A percentile compares a stretch with the other conserved stretches of the same genome.
These are phyloP conservation scores for Ginglymostoma cirratum DNA, from an alignment of 2,113 vertebrate species.

Conservation along the genomic window DNA sequence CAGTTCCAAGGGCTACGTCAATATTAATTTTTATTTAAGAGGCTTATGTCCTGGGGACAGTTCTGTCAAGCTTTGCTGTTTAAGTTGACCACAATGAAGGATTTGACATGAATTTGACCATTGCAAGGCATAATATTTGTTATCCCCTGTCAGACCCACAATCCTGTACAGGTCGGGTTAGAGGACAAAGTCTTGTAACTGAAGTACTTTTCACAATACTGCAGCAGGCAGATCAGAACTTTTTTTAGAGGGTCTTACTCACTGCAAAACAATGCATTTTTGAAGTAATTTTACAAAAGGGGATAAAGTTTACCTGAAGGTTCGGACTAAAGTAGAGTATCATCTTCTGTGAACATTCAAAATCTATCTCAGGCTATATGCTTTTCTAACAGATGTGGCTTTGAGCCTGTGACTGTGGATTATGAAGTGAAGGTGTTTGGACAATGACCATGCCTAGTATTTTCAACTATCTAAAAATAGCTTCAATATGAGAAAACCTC, in stretches of 20 bases:
- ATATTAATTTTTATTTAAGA: neutral
- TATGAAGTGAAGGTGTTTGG: neutral
- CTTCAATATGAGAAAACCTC: neutral
- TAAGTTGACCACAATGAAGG: neutral
- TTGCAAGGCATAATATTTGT: neutral
- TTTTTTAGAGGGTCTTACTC: neutral
- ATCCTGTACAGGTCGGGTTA: neutral
- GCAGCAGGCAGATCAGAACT: neutral
- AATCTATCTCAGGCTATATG: neutral
- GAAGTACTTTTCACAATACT: neutral
- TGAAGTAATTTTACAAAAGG: neutral
- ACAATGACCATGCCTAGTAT: neutral
- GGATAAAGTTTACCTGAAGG: neutral
- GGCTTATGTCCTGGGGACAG: neutral
- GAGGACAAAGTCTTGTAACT: neutral
- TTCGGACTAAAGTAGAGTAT: neutral
- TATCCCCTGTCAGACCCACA: neutral
- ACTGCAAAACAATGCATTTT: neutral
- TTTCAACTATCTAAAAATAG: neutral
- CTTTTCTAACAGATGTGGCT: neutral
- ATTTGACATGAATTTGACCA: neutral
- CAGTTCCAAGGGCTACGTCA: neutral
- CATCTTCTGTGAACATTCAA: neutral
- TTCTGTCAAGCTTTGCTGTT: neutral
- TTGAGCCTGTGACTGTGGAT: neutral